Evolutionary conservation across 2,888 invertebrate genomes (phyloP), one percentile per base, ranked within the genome.

Genomic region (Sarcophaga rosellei): DNA sequence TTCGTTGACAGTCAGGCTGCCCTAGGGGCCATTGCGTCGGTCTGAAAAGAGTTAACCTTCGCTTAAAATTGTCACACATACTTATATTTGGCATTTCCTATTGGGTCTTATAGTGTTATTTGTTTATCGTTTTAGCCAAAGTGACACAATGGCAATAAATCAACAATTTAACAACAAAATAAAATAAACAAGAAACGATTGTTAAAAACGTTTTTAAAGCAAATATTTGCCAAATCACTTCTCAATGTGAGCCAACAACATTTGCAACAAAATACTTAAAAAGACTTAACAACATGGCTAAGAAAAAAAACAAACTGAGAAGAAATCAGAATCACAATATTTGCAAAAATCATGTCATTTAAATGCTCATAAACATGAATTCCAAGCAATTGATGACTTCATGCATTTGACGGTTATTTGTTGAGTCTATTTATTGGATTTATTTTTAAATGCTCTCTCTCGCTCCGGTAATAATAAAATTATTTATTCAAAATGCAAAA

Each of bases 151-250:
- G 57, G 57, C 57, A 61, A 68, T 20, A 45, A 57, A 59, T 6
- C 44, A 61, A 23, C 4, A 59, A 11, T 44, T 47, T 45, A 15
- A 65, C 44, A 70, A 70, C 63, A 17, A 35, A 62, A 75, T 65
- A 45, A 47, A 59, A 63, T 44, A 53, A 23, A 23, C 1, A 68
- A 69, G 23, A 20, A 47, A 63, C 44, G 17, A 25, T 53, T 12
- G 25, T 66, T 45, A 23, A 47, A 76, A 72, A 81, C n/a, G 70
- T 61, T 20, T 74, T 59, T 21, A 47, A 63, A 61, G 53, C 57
- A 82, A 82, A 82, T 79, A 79, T 80, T 83, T 83, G 73, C 59
- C 76, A 57, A 73, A 73, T 77, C 76, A 78, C 72, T 76, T 25
- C 63, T 61, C 74, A 77, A 78, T 76, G 72, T 68, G 44, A 73